These are phyloP conservation scores for Babylonia areolata DNA, from an alignment of 1,140 invertebrate species.

Conservation along the genomic window DNA sequence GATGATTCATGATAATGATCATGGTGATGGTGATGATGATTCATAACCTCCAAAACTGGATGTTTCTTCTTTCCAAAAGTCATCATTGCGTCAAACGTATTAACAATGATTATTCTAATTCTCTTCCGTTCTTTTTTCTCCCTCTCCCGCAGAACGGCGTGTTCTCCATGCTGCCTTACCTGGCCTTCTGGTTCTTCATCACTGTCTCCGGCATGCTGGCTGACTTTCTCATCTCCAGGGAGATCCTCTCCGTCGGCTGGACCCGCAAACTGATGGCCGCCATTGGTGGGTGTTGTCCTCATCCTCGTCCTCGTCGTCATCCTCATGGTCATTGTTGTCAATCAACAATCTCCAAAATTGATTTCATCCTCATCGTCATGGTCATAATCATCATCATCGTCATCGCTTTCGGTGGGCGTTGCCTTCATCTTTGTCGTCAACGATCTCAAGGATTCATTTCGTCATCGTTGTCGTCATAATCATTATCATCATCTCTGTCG, in stretches of 20 bases:
- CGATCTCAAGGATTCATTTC: too few species aligned
- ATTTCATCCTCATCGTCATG: neutral
- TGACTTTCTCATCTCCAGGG: conserved; percentile 83
- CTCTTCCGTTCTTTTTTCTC: too few species aligned
- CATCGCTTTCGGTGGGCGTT: too few species aligned
- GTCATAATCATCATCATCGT: conserved; percentile 25
- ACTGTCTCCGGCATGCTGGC: conserved; percentile 87
- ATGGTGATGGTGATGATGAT: too few species aligned
- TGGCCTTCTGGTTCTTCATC: conserved; percentile 89
- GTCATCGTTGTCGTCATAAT: neutral
- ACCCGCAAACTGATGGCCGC: conserved; percentile 79
- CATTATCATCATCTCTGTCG: conserved; percentile 11
- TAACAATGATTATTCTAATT: too few species aligned
- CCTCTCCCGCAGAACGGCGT: conserved; percentile 93
- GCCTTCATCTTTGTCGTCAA: too few species aligned
- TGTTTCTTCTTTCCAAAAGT: too few species aligned
- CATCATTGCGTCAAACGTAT: too few species aligned
- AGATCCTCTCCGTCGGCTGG: conserved; percentile 79
- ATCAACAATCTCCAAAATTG: too few species aligned
- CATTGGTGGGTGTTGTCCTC: conserved; percentile 44
- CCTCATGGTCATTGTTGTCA: neutral
- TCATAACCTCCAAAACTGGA: too few species aligned
- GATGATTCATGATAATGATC: too few species aligned
- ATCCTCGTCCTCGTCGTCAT: neutral
- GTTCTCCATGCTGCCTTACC: conserved; percentile 90